Conservation (phyloP, 2,113 vertebrate genomes). For the Bubo bubo region DNA sequence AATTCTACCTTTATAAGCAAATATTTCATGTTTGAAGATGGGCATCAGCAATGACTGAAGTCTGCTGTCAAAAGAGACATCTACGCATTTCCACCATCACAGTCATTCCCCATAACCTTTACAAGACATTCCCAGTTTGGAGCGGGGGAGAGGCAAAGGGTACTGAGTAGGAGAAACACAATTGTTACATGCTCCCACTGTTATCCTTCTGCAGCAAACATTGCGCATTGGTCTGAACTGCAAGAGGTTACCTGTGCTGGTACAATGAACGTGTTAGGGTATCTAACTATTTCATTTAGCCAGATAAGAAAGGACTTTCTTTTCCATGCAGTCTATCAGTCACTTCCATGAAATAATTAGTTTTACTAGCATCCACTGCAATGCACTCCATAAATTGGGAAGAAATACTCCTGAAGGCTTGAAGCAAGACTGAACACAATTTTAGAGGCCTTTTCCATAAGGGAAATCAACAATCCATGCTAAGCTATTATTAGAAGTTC, state of each 20-base stretch:
- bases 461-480: constrained; percentile 29
- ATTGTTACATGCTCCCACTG: not conserved
- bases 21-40: not conserved
- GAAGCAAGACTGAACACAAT: constrained; percentile 60
- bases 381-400: constrained; percentile 20
- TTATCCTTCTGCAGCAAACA: not conserved
- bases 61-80: not conserved
- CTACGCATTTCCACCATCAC: not conserved
- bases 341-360: constrained; percentile 48
- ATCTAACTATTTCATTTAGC: not conserved
- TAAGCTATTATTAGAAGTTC: constrained; percentile 39
- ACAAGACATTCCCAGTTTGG: not conserved
- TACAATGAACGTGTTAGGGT: not conserved
- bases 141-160: not conserved
- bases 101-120: not conserved
- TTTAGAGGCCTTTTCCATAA: constrained; percentile 51
- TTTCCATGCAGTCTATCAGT: constrained; percentile 7
- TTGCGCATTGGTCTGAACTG: not conserved
- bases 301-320: not conserved
- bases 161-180: not conserved
- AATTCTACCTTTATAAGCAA: not conserved
- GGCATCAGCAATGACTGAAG: not conserved
- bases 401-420: constrained; percentile 37
- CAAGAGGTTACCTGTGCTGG: not conserved
- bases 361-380: constrained; percentile 35